Base-by-base conservation (phyloP, 1,140 invertebrate species). In the Cheumatopsyche charites region DNA sequence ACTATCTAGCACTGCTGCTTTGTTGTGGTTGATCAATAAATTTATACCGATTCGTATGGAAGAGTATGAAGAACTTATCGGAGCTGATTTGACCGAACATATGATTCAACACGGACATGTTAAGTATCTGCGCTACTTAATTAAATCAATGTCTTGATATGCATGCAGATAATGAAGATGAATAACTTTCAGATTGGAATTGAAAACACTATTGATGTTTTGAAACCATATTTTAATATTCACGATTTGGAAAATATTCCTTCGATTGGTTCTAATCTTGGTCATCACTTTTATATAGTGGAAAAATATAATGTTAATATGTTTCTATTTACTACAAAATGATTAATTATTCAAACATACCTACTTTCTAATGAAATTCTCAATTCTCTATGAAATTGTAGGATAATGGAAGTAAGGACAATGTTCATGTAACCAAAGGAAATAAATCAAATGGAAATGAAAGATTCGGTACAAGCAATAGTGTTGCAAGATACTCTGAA, bases 41-140 rank as follows among this genome's bases (percentile, higher is more conserved):
- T 83, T 95, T 3, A 84, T 94, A 76, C 90, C 90, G 6, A 93
- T 97, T 65, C 86, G 94, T 36, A 94, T 96, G 92, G 87, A 89
- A 61, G 87, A 90, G 0, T 88, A 93, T 70, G 92, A 94, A 65
- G 94, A 97, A 80, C 82, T 96, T 17, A 79, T 96, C 0, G 94
- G 94, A 1, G 94, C 94, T 12, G 94, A 96, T 86, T 84, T 95
- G 13, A 90, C 91, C 0, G 94, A 96, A 79, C 95, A 96, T 82
- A 87, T 88, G 58, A 90, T 96, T 65, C 82, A 83, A 75, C 87
- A 90, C 78, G 82, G 86, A 26, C 81, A 87, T 78, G 88, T 88
- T 49, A n/a, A n/a, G n/a, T n/a, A n/a, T n/a, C n/a, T n/a, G n/a
- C n/a, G n/a, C n/a, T n/a, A n/a, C 29, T 47, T 17, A 17, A 9